phyloP scores from a whole-genome alignment of 1,140 invertebrate genomes.

The Hyposmocoma kahamanoa region DNA sequence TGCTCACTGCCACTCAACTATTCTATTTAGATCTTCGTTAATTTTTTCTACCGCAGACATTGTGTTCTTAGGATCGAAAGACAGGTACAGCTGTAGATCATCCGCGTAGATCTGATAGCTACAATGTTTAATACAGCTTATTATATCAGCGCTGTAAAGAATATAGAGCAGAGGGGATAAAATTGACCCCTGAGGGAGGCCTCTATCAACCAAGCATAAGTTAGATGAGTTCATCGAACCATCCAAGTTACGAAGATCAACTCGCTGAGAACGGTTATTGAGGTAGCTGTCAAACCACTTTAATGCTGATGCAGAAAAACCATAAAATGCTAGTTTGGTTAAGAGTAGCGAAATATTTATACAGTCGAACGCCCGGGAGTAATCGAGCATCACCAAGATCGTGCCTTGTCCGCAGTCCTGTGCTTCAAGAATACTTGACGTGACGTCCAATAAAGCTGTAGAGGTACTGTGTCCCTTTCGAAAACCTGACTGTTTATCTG shows the following conservation, averaged over 20 bases:
- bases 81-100: neutral
- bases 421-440: neutral
- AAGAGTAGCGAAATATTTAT: neutral
- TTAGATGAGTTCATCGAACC: neutral
- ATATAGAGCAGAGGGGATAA: neutral
- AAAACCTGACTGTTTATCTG: neutral
- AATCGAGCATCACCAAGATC: neutral
- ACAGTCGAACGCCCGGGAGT: neutral
- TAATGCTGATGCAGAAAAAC: neutral
- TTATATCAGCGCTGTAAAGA: neutral
- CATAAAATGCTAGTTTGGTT: neutral
- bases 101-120: neutral
- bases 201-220: neutral
- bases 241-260: neutral
- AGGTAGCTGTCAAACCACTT: neutral
- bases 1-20: neutral
- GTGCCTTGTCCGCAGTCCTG: neutral
- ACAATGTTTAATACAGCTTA: neutral
- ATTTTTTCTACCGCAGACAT: neutral
- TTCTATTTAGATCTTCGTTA: neutral
- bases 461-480: neutral
- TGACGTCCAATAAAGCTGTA: neutral
- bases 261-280: neutral
- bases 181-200: neutral
- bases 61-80: neutral